A percentile compares a stretch with the other conserved stretches of the same genome.
phyloP scores from a whole-genome alignment of 2,113 vertebrate species.

The Rhinolophus ferrumequinum region DNA sequence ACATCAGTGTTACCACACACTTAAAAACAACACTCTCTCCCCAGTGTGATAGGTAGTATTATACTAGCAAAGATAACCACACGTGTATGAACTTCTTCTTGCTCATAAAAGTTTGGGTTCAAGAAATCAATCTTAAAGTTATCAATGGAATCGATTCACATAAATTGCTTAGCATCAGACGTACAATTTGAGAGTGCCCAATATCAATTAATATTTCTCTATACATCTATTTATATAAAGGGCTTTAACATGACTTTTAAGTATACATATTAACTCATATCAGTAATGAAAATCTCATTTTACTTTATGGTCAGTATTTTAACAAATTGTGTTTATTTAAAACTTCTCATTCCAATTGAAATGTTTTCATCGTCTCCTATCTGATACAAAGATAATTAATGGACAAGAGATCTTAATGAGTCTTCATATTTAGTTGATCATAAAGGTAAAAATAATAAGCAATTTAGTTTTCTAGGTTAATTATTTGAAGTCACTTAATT shows the following conservation, averaged over 20 bases:
- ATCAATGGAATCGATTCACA: not conserved
- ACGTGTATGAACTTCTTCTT: not conserved
- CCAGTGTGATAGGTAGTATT: not conserved
- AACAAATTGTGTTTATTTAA: not conserved
- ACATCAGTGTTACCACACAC: not conserved
- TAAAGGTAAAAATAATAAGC: not conserved
- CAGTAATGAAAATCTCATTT: not conserved
- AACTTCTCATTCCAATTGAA: not conserved
- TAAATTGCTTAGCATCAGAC: not conserved
- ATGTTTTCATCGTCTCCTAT: not conserved
- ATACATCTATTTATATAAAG: not conserved
- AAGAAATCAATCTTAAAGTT: not conserved
- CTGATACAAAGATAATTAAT: not conserved
- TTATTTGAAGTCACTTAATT: slow-evolving; percentile 34
- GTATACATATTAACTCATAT: not conserved
- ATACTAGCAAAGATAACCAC: not conserved
- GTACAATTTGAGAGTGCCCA: not conserved
- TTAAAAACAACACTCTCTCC: not conserved
- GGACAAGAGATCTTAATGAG: not conserved
- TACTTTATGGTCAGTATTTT: not conserved
- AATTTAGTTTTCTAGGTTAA: not conserved
- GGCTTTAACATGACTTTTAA: not conserved
- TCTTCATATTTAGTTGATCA: not conserved
- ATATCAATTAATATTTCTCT: not conserved
- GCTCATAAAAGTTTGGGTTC: not conserved